Evolutionary conservation across 2,113 vertebrate genomes (phyloP), one percentile per base, ranked within the genome.

Genomic region (Odobenus rosmarus): DNA sequence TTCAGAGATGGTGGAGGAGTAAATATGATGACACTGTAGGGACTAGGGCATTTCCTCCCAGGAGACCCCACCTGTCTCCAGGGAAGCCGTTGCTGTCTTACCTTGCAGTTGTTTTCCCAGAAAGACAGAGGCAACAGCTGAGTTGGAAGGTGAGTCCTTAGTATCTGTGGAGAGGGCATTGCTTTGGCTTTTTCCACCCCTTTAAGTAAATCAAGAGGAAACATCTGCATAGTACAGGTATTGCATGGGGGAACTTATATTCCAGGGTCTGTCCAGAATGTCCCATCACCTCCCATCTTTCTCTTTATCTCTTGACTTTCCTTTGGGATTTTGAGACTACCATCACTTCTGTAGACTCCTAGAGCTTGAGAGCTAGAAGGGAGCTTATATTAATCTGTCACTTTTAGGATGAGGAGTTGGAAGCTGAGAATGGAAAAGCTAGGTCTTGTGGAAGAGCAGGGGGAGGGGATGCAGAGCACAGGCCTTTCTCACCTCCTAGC

Each of bases 31-130:
- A 23, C 16, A 14, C 0, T 49, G 9, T 33, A 13, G 31, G 31
- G 4, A 84, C 2, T 64, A 46, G 5, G 59, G 7, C 9, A 7
- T 71, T 55, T 11, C 53, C 13, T 69, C 3, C 77, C 13, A 21
- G 2, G 18, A 67, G 33, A 33, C 19, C 33, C 24, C 7, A 23
- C 14, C 36, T 1, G 0, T 33, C 51, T 21, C 9, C 16, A 79
- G 7, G 49, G 76, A 3, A 42, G 6, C 11, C 12, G 9, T 8
- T n/a, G 18, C 31, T 55, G 1, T 92, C 82, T 85, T 86, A 98
- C 98, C 98, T 98, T 99, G 88, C 98, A 98, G 42, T 96, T 94
- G 7, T 93, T 97, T 67, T 97, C 55, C 98, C 98, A 98, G 96
- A 98, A 98, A 19, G 98, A 98, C 13, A 84, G 88, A 0, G 98